A percentile compares a stretch with the other conserved stretches of the same genome.
phyloP scores from a whole-genome alignment of 2,888 invertebrate species.

The Nesidiocoris tenuis region DNA sequence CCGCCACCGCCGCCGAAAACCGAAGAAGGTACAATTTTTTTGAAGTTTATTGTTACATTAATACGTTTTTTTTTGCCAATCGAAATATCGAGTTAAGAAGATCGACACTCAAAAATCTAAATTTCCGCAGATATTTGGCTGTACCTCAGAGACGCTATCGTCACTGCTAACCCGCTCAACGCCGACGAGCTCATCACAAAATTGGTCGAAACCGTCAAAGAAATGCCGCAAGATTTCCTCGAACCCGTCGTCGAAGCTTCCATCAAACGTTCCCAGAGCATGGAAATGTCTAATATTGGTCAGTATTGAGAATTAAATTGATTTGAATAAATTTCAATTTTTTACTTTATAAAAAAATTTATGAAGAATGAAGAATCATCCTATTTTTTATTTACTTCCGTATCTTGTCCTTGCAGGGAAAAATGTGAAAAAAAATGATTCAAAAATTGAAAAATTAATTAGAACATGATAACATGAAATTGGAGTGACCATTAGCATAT shows the following conservation, averaged over 20 bases:
- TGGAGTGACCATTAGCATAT: too few relatives aligned
- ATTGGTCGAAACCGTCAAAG: constrained; percentile 51
- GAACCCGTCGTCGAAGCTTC: constrained; percentile 52
- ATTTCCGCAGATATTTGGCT: constrained; percentile 50
- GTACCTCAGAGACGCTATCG: constrained; percentile 51
- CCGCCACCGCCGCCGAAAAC: constrained; percentile 47
- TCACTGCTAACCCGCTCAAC: constrained; percentile 50
- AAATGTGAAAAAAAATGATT: too few relatives aligned
- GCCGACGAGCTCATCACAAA: constrained; percentile 51
- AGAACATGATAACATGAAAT: too few relatives aligned
- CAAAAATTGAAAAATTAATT: too few relatives aligned
- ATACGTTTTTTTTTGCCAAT: neutral
- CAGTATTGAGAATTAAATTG: neutral
- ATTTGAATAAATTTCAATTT: neutral
- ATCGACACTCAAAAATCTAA: neutral
- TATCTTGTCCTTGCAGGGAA: too few relatives aligned
- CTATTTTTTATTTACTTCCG: constrained; percentile 48
- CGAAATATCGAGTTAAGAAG: neutral
- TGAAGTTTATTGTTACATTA: neutral
- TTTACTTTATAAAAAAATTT: neutral
- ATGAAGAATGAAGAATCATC: too few relatives aligned
- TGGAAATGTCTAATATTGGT: constrained; percentile 45
- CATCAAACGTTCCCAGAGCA: constrained; percentile 51
- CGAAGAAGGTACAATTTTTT: constrained; percentile 46
- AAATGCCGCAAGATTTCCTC: constrained; percentile 50